Base-by-base conservation (phyloP, 2,888 invertebrate species). In the Cryptocephalus primarius region DNA sequence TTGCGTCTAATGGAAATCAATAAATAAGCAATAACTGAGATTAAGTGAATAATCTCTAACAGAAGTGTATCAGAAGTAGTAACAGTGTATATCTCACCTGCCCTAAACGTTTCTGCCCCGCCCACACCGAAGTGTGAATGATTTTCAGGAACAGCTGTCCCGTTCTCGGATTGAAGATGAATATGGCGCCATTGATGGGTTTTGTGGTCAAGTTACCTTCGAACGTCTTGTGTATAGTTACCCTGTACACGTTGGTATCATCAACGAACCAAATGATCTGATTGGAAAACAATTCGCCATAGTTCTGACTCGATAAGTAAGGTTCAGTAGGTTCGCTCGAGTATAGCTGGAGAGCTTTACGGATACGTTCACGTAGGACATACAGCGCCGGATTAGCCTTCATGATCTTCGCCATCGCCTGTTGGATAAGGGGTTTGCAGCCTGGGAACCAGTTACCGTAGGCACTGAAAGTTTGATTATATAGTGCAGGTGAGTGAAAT, bases 241-340 rank as follows among this genome's bases (percentile, higher is more conserved):
- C 99, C 54, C 99, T 82, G 73, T 99, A 99, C 31, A 99, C 99
- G 69, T 99, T 99, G 0, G 99, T 99, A 69, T 99, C 99, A 65
- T 99, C 99, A 9, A 99, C 97, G 71, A 99, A 99, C 99, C 99
- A 99, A 72, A 99, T 99, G 63, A 99, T 99, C 73, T 99, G 99
- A 73, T 99, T 99, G n/a, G 94, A 95, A 77, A 99, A 99, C 43
- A 99, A 74, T 71, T 99, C 99, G 55, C 99, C 97, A 61, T 99
- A 99, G 75, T 99, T 99, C 74, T 99, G 99, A 45, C 95, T 95
- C 48, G 96, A 96, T 32, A 99, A 77, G 65, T 99, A 99, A 0
- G 99, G 99, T 69, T 99, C 99, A 3, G 99, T 99, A 0, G 99
- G 99, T 68, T 99, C 99, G 0, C 96, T 96, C 0, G 95, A 95